Evolutionary conservation across 2,113 vertebrate genomes (phyloP).

Genomic region (Ictalurus furcatus): DNA sequence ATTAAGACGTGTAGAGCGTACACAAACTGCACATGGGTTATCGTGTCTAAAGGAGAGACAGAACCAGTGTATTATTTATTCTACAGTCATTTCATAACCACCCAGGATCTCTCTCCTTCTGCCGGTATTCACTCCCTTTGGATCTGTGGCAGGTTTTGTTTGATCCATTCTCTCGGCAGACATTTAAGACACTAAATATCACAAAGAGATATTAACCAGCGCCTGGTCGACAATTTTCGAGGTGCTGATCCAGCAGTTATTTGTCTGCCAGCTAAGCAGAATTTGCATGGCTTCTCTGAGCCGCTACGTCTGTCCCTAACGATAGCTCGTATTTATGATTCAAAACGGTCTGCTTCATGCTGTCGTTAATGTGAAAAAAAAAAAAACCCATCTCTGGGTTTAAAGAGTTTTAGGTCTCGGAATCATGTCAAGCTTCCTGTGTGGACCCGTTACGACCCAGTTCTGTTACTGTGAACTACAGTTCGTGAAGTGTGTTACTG

Average conservation of each 20-base stretch:
- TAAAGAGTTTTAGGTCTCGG: not conserved
- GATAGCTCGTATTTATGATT: not conserved
- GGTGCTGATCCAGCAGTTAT: conserved; percentile 14
- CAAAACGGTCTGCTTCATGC: not conserved
- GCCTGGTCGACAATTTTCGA: not conserved
- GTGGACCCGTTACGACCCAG: not conserved
- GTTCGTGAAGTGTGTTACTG: not conserved
- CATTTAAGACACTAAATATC: not conserved
- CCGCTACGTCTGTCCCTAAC: not conserved
- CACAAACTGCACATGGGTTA: not conserved
- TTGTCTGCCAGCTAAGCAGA: conserved; percentile 9
- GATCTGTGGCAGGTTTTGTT: not conserved
- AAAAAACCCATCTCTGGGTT: not conserved
- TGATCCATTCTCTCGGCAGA: not conserved
- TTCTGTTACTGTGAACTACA: not conserved
- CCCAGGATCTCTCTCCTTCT: not conserved
- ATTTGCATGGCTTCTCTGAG: not conserved
- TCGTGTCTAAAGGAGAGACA: not conserved
- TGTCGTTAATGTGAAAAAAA: not conserved
- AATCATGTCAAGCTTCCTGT: not conserved
- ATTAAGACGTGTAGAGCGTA: not conserved
- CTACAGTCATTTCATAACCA: not conserved
- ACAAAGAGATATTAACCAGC: not conserved
- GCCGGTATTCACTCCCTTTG: not conserved
- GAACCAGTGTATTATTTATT: not conserved